Base-by-base conservation (phyloP, 2,888 invertebrate species). In the Noctua pronuba region DNA sequence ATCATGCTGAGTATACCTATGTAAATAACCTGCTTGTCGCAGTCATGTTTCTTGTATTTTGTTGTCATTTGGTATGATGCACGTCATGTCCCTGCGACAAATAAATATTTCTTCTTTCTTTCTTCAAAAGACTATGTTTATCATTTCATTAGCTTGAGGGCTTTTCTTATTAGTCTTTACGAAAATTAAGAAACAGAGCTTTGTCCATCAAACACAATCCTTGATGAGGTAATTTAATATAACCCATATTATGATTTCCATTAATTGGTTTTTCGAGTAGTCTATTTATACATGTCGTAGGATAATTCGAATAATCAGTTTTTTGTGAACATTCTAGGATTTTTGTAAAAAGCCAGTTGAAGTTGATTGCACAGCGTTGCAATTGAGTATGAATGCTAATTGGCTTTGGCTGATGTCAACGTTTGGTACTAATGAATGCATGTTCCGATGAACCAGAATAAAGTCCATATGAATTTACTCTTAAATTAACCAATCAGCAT, bases 71-170 rank as follows among this genome's bases (percentile, higher is more conserved):
- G n/a, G n/a, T n/a, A n/a, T n/a, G n/a, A n/a, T n/a, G n/a, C n/a
- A n/a, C n/a, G n/a, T n/a, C n/a, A n/a, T n/a, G n/a, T n/a, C n/a
- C n/a, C n/a, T n/a, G n/a, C n/a, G n/a, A n/a, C n/a, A n/a, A n/a
- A n/a, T n/a, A n/a, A n/a, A n/a, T n/a, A n/a, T n/a, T n/a, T n/a
- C 60, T n/a, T n/a, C n/a, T n/a, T n/a, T n/a, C n/a, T n/a, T n/a
- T n/a, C n/a, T n/a, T n/a, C n/a, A 35, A 60, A 69, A 35, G n/a
- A 60, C 66, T 70, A 35, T 81, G 35, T 66, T 60, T 28, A 46
- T 68, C 38, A 71, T 69, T 72, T 69, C 41, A 67, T 81, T 60
- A 64, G 62, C 83, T 38, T 38, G 21, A 77, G 41, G 71, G 76
- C 28, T 78, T 65, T 52, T 65, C 35, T 24, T 55, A 78, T 64